Percentiles rank a stretch among this genome's conserved stretches.
Conservation (phyloP, 2,888 invertebrate species). For the Apotomis betuletana region DNA sequence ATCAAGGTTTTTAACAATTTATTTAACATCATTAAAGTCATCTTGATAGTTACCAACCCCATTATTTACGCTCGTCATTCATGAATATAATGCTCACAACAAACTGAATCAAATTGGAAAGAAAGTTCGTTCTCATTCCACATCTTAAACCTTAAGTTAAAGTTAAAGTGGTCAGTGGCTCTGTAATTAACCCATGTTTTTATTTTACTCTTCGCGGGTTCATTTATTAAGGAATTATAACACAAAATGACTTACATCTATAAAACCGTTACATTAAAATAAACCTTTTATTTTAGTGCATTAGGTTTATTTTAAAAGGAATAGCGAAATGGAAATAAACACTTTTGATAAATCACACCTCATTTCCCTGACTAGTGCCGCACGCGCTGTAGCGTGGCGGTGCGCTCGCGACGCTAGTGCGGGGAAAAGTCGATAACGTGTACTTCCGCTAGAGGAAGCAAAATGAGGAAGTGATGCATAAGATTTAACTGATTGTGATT, state of each 20-base stretch:
- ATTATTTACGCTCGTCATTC: slow-evolving; percentile 13
- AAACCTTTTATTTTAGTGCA: neutral
- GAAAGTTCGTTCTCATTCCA: slow-evolving; percentile 49
- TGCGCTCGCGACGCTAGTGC: slow-evolving; percentile 62
- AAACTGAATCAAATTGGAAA: slow-evolving; percentile 19
- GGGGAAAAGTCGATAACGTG: slow-evolving; percentile 53
- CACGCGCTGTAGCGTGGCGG: slow-evolving; percentile 73
- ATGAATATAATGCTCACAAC: slow-evolving; percentile 8
- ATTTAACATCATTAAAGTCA: neutral
- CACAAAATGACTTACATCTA: neutral
- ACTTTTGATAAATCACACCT: slow-evolving; percentile 20
- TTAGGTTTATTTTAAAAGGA: neutral
- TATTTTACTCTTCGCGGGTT: slow-evolving; percentile 72
- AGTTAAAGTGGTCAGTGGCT: slow-evolving; percentile 69
- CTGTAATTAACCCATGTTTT: slow-evolving; percentile 76
- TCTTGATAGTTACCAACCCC: neutral
- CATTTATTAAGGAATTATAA: slow-evolving; percentile 57
- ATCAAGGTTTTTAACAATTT: neutral
- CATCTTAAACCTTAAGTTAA: slow-evolving; percentile 58
- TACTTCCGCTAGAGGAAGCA: slow-evolving; percentile 29
- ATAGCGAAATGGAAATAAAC: slow-evolving; percentile 9
- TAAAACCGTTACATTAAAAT: neutral
- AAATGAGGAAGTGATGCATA: slow-evolving; percentile 34
- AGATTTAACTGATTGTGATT: neutral
- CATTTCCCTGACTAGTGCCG: slow-evolving; percentile 67